A percentile compares a stretch with the other conserved stretches of the same genome.
These are phyloP conservation scores for Eudorcas thomsonii DNA, from an alignment of 2,113 vertebrate species.

Conservation along the genomic window DNA sequence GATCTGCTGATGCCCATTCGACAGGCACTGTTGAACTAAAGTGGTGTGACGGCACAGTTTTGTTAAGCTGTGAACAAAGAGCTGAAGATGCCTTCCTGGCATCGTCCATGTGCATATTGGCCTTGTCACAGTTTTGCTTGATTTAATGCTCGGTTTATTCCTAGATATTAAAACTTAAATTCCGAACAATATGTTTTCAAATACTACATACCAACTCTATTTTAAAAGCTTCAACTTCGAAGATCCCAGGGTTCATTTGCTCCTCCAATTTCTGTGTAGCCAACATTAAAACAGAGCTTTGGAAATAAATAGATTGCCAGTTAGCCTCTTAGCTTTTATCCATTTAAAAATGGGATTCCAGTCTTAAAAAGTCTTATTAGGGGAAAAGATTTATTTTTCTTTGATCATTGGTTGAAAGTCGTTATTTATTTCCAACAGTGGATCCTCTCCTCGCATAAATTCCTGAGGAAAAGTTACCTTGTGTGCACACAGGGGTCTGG, in stretches of 20 bases:
- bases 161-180: slow-evolving; percentile 92
- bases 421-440: slow-evolving; percentile 83
- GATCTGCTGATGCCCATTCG: slow-evolving; percentile 95
- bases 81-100: slow-evolving; percentile 89
- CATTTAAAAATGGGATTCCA: slow-evolving; percentile 82
- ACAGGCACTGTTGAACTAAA: slow-evolving; percentile 97
- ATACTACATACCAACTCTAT: slow-evolving; percentile 81
- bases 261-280: slow-evolving; percentile 61
- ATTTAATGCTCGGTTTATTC: slow-evolving; percentile 99
- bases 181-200: slow-evolving; percentile 85
- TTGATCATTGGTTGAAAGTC: slow-evolving; percentile 85
- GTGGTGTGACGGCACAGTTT: slow-evolving; percentile 98
- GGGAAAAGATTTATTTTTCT: slow-evolving; percentile 85
- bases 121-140: slow-evolving; percentile 94
- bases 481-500: slow-evolving; percentile 34
- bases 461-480: slow-evolving; percentile 75
- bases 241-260: slow-evolving; percentile 67
- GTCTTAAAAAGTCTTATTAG: slow-evolving; percentile 81
- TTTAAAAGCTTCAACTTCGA: slow-evolving; percentile 80
- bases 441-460: slow-evolving; percentile 81
- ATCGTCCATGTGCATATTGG: slow-evolving; percentile 91
- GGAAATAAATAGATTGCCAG: slow-evolving; percentile 75
- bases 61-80: slow-evolving; percentile 99
- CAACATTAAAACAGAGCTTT: slow-evolving; percentile 73
- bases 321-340: slow-evolving; percentile 79